Percentiles rank a stretch among this genome's conserved stretches.
Evolutionary conservation across 2,797 vertebrate species (phyloP).

Genomic region (Balearica regulorum): DNA sequence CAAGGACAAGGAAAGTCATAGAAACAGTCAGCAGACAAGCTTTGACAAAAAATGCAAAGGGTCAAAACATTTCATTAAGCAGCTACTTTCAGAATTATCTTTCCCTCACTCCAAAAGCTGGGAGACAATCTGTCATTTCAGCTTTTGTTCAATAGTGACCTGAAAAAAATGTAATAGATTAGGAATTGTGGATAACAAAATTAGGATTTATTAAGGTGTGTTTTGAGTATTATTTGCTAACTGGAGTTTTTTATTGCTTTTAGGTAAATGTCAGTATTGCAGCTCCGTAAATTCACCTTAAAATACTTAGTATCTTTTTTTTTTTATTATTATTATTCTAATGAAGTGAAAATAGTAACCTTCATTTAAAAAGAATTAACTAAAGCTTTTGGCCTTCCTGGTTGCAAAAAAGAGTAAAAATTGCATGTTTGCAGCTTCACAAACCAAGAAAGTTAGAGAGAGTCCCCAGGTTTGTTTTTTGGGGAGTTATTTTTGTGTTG

Average conservation of each 20-base stretch:
- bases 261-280: neutral
- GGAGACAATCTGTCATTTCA: neutral
- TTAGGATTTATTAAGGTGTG: neutral
- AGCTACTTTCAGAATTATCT: neutral
- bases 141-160: neutral
- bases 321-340: neutral
- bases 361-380: neutral
- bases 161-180: neutral
- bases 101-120: neutral
- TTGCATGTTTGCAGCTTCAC: rapidly evolving
- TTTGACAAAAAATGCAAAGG: neutral
- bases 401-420: neutral
- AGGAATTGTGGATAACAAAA: neutral
- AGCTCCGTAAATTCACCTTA: neutral
- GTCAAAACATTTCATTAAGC: slow-evolving; percentile 12
- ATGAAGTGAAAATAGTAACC: neutral
- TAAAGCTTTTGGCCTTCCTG: neutral
- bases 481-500: no score
- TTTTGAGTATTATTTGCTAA: neutral
- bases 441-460: neutral
- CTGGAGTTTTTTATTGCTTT: neutral
- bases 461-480: rapidly evolving
- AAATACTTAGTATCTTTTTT: neutral
- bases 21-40: neutral
- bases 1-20: slow-evolving; percentile 33